Evolutionary conservation across 2,888 invertebrate species (phyloP), one percentile per base, ranked within the genome.

Genomic region (Anoncus sp.): DNA sequence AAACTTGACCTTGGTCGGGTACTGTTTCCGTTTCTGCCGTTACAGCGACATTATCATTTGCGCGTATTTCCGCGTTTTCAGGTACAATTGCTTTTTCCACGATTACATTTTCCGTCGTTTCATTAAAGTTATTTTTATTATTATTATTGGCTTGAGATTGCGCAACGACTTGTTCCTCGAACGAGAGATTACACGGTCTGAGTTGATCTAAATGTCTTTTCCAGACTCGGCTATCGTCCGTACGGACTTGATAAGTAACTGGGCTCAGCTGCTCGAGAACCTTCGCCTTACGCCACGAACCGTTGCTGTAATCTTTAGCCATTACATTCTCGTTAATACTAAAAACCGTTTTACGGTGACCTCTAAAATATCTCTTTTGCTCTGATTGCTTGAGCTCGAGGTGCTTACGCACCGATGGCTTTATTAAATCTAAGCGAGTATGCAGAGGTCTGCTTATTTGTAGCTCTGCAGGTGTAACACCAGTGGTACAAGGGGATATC

Each of bases 391-490:
- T 31, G 7, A 31, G 7, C 31, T 31, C 31, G 31, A 31, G 4
- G 7, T 31, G 31, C 7, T 31, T 31, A 9, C 65, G 51, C 24
- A 72, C 22, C 5, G 24, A 22, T 14, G 76, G 76, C 27, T 18
- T 63, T 6, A 76, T 5, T n/a, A 76, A 47, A 53, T 79, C 73
- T 40, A 72, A 70, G n/a, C 55, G 49, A 3, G 72, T 75, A 6
- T 72, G 59, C 24, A 79, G n/a, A 12, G 53, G 24, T 49, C 79
- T 22, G 1, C 49, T 43, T 3, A 73, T 51, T 40, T 75, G 75
- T 27, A 79, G 35, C 38, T 76, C 75, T 10, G 73, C 79, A 3
- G 31, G 31, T 7, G 31, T 31, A 31, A 31, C 7, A 31, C 31
- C 31, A 5, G 31, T 31, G 4, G 31, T 31, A 31, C 31, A 31